Evolutionary conservation across 2,113 vertebrate genomes (phyloP), one percentile per base, ranked within the genome.

Genomic region (Hyaena hyaena): DNA sequence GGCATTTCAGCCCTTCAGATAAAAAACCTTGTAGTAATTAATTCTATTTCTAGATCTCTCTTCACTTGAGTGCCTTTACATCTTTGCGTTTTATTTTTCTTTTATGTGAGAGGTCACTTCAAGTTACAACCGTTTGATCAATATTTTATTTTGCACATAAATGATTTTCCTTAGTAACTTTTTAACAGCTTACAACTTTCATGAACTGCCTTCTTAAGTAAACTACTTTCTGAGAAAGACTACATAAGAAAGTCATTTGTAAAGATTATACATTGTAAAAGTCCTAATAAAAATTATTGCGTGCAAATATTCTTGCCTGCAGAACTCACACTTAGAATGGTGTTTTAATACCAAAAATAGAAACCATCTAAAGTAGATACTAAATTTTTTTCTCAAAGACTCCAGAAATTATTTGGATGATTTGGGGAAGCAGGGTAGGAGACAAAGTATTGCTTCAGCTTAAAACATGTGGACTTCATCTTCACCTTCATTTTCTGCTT

Each of bases 101-200:
- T 92, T 97, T 94, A 96, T 96, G 87, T 90, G 95, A 96, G 88
- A 50, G 35, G 80, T 92, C 88, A 82, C 94, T 96, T 95, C 61
- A 92, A 77, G 92, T 92, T 88, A 95, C 73, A 96, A 96, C 76
- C 83, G 65, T 97, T 97, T 95, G 90, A 98, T 98, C 97, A 93
- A 97, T 98, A 98, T 96, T 97, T 97, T 97, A 95, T 97, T 97
- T 96, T 97, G 69, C 92, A 95, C 93, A 92, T 91, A 98, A 97
- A 93, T 97, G 93, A 96, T 90, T 97, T 98, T 96, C 83, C 88
- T 96, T 90, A 95, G 89, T 90, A 95, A 93, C 96, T 93, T 96
- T 96, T 98, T 93, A 92, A 95, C 86, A 94, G 93, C 77, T 95
- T 96, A 86, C 81, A 95, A 83, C 79, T 97, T 97, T 95, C 86